phyloP scores from a whole-genome alignment of 2,113 vertebrate genomes.

The Grammomys surdaster region DNA sequence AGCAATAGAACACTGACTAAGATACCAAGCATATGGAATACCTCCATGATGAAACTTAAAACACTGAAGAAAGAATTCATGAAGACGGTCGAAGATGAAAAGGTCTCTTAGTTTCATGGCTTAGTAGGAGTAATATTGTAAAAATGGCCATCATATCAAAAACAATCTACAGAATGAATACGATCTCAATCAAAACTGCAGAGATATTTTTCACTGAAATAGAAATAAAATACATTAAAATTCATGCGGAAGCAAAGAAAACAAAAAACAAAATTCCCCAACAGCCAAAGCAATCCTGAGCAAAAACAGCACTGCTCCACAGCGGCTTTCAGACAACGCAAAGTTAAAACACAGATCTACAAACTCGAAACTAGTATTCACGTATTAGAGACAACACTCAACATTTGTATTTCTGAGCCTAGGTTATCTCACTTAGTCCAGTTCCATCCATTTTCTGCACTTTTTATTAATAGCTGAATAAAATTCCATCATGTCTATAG shows the following conservation, averaged over 20 bases:
- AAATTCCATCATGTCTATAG: background rate
- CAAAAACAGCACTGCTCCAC: background rate
- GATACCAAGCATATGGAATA: background rate
- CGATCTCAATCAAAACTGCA: background rate
- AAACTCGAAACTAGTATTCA: background rate
- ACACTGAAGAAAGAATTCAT: background rate
- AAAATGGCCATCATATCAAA: background rate
- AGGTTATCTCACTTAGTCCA: background rate
- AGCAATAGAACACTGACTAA: background rate
- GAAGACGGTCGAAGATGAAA: background rate
- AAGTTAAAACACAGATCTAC: background rate
- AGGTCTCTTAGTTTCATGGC: background rate
- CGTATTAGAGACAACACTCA: background rate
- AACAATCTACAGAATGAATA: background rate
- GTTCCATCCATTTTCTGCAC: background rate
- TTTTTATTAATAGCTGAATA: background rate
- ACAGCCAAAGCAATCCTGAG: background rate
- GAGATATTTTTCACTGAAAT: background rate
- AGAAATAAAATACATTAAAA: background rate
- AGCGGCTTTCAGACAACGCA: background rate
- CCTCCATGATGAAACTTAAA: background rate
- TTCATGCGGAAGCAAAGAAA: background rate
- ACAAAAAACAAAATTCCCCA: background rate
- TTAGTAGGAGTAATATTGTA: background rate
- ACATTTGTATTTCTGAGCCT: background rate